Base-by-base conservation (phyloP, 1,140 invertebrate species). In the Aphaenogaster rudis region DNA sequence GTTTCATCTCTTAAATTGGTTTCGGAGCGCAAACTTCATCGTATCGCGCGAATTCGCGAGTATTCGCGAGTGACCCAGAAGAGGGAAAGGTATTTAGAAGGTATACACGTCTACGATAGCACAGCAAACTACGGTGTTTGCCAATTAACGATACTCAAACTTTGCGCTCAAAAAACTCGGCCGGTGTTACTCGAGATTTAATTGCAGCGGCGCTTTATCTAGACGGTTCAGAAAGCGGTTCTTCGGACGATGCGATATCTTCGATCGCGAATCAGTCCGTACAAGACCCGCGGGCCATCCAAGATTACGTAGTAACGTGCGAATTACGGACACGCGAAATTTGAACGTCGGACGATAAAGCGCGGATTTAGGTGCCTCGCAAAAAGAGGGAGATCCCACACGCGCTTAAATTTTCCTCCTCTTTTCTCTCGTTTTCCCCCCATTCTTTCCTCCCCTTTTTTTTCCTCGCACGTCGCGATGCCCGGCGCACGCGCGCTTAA, bases 91-190 rank as follows among this genome's bases (percentile, higher is more conserved):
- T 61, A 74, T 84, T 84, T 74, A 84, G 54, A 84, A 74, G 52
- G 54, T 76, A 74, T 61, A 84, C 80, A 76, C n/a, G 69, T 48
- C 39, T 74, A 76, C 39, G 69, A 61, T 84, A 84, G 54, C 80
- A 76, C 80, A 17, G 54, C 54, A 84, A 76, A 76, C 80, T 57
- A 45, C 80, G 69, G 69, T 54, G 57, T 76, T 74, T 61, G 80
- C 80, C 54, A 84, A 84, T 84, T 84, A 84, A 84, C 80, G 69
- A 84, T 74, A 84, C 67, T 84, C 69, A 84, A 84, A 84, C 80
- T 76, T 84, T 48, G 54, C 54, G 42, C 45, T 61, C 28, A 61
- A 84, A 52, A 76, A 84, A 84, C 79, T 81, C 48, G 15, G 39
- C 13, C 69, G 69, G 54, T 59, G 42, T 76, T 84, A 84, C 80